A percentile compares a stretch with the other conserved stretches of the same genome.
Evolutionary conservation across 2,113 vertebrate species (phyloP).

Genomic region (Prolemur simus): DNA sequence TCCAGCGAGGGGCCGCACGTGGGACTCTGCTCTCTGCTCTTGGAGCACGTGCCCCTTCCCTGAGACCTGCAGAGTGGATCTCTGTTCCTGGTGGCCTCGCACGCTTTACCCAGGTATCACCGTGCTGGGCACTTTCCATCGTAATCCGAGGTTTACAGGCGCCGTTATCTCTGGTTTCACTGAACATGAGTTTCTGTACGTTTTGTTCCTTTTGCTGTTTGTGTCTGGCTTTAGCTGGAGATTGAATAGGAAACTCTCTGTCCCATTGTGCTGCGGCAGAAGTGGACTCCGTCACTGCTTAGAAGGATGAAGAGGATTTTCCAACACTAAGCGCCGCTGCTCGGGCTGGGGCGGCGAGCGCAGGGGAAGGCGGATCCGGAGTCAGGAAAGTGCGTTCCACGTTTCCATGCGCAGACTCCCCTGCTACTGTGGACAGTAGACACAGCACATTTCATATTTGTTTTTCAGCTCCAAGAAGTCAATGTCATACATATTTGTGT

Average conservation of each 20-base stretch:
- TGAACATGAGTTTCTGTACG: background rate
- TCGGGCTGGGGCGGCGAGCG: accelerated
- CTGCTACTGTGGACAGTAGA: accelerated
- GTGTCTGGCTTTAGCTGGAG: background rate
- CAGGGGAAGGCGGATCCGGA: background rate
- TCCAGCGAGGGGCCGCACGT: accelerated
- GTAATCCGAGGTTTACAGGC: too few species aligned
- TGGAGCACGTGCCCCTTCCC: accelerated
- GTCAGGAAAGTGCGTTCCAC: accelerated
- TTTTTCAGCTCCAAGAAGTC: background rate
- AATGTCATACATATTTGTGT: accelerated
- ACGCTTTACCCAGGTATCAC: background rate
- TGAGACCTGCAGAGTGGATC: background rate
- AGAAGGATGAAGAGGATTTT: background rate
- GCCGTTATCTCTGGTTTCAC: background rate
- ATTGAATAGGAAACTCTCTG: background rate
- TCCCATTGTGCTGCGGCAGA: background rate
- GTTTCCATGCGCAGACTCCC: accelerated
- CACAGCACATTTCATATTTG: accelerated
- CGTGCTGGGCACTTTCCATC: accelerated
- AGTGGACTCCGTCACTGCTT: background rate
- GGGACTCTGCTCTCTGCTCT: too few species aligned
- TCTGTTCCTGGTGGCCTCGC: accelerated
- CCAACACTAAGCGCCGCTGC: too few species aligned
- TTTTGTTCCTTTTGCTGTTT: background rate